Percentiles rank a stretch among this genome's conserved stretches.
phyloP scores from a whole-genome alignment of 1,140 invertebrate species.

The Alviniconcha marisindica region DNA sequence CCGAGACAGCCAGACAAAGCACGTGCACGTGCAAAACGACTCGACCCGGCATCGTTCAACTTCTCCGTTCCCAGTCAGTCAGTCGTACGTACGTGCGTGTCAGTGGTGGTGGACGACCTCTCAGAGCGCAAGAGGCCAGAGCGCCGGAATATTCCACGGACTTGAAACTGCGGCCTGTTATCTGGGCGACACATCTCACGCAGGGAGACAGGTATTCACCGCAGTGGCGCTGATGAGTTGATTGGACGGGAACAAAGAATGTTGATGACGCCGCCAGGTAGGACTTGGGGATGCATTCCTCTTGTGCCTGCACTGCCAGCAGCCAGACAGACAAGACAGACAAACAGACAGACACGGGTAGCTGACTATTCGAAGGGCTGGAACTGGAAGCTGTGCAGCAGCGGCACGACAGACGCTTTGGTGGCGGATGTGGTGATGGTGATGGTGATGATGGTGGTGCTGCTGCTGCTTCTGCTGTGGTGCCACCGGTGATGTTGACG shows the following conservation, averaged over 20 bases:
- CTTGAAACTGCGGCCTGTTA: background rate
- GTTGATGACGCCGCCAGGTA: slow-evolving; percentile 13
- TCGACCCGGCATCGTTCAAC: no score
- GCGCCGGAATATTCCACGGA: no score
- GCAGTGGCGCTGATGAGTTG: background rate
- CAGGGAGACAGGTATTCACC: background rate
- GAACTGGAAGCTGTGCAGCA: background rate
- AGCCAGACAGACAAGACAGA: no score
- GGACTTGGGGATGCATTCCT: background rate
- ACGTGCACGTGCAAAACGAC: no score
- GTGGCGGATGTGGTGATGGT: background rate
- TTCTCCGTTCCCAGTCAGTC: no score
- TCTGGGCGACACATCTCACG: background rate
- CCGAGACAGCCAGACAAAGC: no score
- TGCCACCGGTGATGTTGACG: background rate
- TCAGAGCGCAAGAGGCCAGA: no score
- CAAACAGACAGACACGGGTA: no score
- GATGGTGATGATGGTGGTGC: background rate
- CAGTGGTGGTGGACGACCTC: no score
- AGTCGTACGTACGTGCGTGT: no score
- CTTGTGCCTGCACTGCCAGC: background rate
- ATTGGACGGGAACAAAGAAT: slow-evolving; percentile 18
- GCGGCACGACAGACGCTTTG: background rate
- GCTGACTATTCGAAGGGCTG: no score
- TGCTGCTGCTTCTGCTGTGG: background rate